These are phyloP conservation scores for Trichoplusia ni DNA, from an alignment of 1,140 invertebrate genomes.

Conservation along the genomic window DNA sequence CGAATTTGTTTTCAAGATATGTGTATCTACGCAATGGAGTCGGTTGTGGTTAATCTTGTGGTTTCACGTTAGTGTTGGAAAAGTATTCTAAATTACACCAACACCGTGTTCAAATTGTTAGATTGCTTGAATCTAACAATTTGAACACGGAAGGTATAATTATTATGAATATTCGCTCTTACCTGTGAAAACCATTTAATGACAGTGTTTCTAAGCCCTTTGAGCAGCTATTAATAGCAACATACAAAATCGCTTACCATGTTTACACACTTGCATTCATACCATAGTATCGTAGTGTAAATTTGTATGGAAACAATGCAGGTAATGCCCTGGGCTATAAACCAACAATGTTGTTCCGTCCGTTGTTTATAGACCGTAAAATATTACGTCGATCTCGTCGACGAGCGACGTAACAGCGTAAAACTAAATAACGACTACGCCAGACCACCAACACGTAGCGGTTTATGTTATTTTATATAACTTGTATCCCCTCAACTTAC, in stretches of 20 bases:
- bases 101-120: no score
- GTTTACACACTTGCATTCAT: slow-evolving; percentile 21
- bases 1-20: no score
- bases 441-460: slow-evolving; percentile 1
- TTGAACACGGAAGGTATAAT: no score
- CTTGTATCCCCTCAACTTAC: neutral
- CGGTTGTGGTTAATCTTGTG: no score
- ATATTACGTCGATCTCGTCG: slow-evolving; percentile 46
- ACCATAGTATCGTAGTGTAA: slow-evolving; percentile 9
- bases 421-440: slow-evolving; percentile 28
- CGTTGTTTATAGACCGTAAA: slow-evolving; percentile 60
- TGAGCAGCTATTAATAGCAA: slow-evolving; percentile 24
- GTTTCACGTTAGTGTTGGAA: no score
- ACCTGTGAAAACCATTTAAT: slow-evolving; percentile 1
- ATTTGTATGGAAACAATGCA: slow-evolving; percentile 48
- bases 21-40: no score
- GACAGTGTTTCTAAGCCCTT: neutral
- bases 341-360: slow-evolving; percentile 48
- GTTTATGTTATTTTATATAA: neutral
- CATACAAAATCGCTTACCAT: neutral
- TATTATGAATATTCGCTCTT: no score
- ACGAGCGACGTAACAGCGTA: slow-evolving; percentile 10
- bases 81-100: no score
- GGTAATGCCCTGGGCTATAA: slow-evolving; percentile 39
- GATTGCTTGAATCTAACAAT: no score